phyloP scores from a whole-genome alignment of 1,140 invertebrate species.

The Condylostylus longicornis region DNA sequence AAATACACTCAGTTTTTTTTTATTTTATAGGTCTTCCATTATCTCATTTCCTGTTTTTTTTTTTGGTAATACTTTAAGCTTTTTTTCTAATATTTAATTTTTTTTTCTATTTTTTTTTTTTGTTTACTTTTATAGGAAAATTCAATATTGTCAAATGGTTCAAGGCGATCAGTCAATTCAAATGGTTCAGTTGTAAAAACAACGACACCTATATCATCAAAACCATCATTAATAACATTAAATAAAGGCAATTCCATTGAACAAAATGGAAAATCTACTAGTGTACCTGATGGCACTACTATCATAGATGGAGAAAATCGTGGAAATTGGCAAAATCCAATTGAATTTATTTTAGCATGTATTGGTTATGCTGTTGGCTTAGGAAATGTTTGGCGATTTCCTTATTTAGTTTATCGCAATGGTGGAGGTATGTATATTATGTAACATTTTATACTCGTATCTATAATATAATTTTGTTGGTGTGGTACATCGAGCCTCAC shows the following conservation, averaged over 20 bases:
- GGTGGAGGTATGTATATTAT: slow-evolving; percentile 48
- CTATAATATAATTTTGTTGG: too few species aligned
- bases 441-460: too few species aligned
- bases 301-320: slow-evolving; percentile 17
- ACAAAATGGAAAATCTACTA: neutral
- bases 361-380: slow-evolving; percentile 60
- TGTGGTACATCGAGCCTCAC: too few species aligned
- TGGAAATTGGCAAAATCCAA: slow-evolving; percentile 49
- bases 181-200: neutral
- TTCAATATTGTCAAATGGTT: slow-evolving; percentile 1
- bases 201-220: neutral
- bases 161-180: neutral
- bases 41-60: neutral
- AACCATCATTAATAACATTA: neutral
- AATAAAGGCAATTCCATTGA: neutral
- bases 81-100: neutral
- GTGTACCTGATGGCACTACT: too few species aligned
- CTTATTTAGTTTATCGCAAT: slow-evolving; percentile 61
- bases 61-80: neutral
- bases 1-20: too few species aligned
- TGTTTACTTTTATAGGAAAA: slow-evolving; percentile 1
- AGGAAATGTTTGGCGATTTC: slow-evolving; percentile 74
- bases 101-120: neutral
- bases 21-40: too few species aligned
- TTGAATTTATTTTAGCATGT: slow-evolving; percentile 55